Evolutionary conservation across 2,797 vertebrate genomes (phyloP).

Genomic region (Eulemur coronatus): DNA sequence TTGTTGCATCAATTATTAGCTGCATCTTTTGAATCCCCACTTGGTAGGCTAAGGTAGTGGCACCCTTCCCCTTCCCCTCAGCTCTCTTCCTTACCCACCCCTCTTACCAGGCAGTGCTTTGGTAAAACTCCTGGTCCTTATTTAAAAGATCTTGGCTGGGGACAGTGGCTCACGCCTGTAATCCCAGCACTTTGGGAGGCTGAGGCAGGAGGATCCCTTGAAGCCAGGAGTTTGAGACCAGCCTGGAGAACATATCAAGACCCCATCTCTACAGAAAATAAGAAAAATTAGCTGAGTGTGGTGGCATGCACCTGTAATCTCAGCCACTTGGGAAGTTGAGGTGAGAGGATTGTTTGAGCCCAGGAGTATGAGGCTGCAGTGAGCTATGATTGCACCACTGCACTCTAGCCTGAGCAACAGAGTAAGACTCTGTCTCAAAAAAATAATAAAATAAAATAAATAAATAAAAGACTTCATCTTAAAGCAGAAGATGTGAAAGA

Average conservation of each 20-base stretch:
- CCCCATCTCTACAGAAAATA: background rate
- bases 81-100: background rate
- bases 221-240: background rate
- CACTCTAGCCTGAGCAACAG: background rate
- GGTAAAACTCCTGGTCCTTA: background rate
- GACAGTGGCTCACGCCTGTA: background rate
- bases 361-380: background rate
- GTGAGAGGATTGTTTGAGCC: background rate
- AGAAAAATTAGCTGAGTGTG: background rate
- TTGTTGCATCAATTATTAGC: background rate
- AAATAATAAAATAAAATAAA: background rate
- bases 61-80: background rate
- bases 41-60: background rate
- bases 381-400: background rate
- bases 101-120: slow-evolving; percentile 24
- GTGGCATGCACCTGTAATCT: background rate
- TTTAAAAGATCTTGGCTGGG: background rate
- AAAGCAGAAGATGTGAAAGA: slow-evolving; percentile 34
- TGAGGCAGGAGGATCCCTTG: background rate
- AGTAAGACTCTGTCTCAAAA: background rate
- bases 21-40: background rate
- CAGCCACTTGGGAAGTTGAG: background rate
- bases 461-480: background rate
- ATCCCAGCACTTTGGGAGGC: background rate
- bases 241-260: background rate